These are phyloP conservation scores for Anolis apletophallus DNA, from an alignment of 2,797 vertebrate genomes.

Conservation along the genomic window DNA sequence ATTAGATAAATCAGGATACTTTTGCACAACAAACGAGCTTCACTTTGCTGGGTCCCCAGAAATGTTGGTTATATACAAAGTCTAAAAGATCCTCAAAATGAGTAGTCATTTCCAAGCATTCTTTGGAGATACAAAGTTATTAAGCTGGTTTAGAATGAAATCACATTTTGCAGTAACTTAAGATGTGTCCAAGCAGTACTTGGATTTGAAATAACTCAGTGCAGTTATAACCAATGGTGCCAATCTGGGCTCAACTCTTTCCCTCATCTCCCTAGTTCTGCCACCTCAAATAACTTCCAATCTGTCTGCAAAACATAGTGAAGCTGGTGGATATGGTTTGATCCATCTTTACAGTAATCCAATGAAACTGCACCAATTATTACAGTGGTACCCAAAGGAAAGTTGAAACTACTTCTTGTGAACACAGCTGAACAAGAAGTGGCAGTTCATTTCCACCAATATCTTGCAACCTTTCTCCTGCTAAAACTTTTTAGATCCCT, in stretches of 20 bases:
- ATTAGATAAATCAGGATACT: not conserved
- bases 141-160: not conserved
- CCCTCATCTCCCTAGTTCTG: not conserved
- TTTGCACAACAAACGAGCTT: not conserved
- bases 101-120: not conserved
- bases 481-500: not conserved
- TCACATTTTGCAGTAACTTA: not conserved
- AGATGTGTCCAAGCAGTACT: not conserved
- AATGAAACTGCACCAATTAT: not conserved
- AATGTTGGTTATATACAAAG: not conserved
- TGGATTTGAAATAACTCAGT: constrained; percentile 5
- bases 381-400: not conserved
- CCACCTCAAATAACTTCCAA: not conserved
- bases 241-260: not conserved
- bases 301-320: no score
- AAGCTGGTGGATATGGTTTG: not conserved
- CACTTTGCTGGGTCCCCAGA: not conserved
- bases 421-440: not conserved
- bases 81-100: not conserved
- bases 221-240: not conserved
- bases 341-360: not conserved
- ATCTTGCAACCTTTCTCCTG: not conserved
- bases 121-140: not conserved
- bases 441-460: not conserved
- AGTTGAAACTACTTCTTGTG: not conserved